Conservation (phyloP, 2,113 vertebrate genomes). For the Opisthocomus hoazin region DNA sequence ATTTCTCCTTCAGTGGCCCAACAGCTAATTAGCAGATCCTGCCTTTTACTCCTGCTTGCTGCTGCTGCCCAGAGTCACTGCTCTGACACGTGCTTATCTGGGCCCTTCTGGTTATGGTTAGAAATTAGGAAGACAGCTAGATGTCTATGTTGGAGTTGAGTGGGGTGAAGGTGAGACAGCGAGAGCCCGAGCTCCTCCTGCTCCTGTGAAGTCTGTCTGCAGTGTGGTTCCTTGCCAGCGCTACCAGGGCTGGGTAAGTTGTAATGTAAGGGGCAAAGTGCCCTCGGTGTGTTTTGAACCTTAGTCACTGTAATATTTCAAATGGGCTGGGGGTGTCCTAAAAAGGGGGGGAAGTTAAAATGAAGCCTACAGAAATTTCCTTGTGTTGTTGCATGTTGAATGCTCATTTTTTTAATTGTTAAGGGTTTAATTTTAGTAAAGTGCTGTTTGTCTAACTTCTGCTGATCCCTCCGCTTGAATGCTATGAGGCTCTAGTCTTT, state of each 20-base stretch:
- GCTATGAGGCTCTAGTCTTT: not conserved
- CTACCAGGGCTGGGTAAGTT: not conserved
- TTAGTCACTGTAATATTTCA: not conserved
- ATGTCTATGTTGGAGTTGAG: fast-evolving
- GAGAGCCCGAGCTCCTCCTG: not conserved
- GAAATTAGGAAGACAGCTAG: not conserved
- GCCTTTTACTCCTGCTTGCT: fast-evolving
- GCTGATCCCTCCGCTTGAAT: not conserved
- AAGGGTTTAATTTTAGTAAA: not conserved
- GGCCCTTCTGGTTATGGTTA: not conserved
- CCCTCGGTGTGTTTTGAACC: not conserved
- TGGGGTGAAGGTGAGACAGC: fast-evolving
- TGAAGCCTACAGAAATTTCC: not conserved
- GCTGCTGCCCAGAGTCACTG: not conserved
- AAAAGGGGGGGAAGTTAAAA: not conserved
- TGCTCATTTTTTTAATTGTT: not conserved
- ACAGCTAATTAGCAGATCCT: not conserved
- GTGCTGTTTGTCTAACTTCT: not conserved
- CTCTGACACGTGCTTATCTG: fast-evolving
- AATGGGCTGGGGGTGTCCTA: not conserved
- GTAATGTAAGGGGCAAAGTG: not conserved
- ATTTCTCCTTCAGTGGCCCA: not conserved
- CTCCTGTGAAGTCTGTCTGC: not conserved
- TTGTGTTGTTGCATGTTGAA: not conserved
- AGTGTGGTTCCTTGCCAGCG: fast-evolving